Conservation (phyloP, 2,113 vertebrate species). For the Antennarius striatus region DNA sequence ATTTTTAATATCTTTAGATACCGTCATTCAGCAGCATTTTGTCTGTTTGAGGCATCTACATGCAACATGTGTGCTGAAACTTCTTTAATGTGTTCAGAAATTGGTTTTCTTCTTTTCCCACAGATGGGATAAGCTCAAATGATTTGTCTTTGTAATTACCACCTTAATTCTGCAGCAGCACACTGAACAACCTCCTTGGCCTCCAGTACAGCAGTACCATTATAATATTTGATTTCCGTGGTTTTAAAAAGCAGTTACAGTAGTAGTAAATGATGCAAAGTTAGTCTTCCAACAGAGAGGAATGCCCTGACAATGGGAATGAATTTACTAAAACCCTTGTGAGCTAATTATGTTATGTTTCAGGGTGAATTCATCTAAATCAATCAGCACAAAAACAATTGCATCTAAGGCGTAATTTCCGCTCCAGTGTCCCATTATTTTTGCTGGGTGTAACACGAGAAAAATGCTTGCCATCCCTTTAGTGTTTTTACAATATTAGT, state of each 20-base stretch:
- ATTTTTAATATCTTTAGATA: neutral
- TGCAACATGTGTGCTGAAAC: constrained; percentile 18
- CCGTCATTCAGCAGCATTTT: neutral
- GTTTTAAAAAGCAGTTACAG: constrained; percentile 51
- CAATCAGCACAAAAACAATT: constrained; percentile 39
- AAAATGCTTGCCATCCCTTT: neutral
- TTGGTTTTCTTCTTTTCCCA: constrained; percentile 55
- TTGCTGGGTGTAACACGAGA: neutral
- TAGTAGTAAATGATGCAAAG: constrained; percentile 61
- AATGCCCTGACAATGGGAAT: constrained; percentile 18
- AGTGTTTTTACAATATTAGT: neutral
- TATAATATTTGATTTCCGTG: constrained; percentile 60
- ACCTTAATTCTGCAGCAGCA: constrained; percentile 46
- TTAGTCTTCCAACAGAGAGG: constrained; percentile 39
- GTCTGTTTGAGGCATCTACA: constrained; percentile 9
- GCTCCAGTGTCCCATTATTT: constrained; percentile 6
- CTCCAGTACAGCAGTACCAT: constrained; percentile 42
- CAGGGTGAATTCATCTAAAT: constrained; percentile 58
- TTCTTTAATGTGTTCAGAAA: constrained; percentile 55
- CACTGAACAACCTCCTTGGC: constrained; percentile 50
- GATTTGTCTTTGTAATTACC: constrained; percentile 72
- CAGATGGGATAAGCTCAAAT: constrained; percentile 60
- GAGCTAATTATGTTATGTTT: constrained; percentile 63
- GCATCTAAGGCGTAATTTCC: constrained; percentile 8
- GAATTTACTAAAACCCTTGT: constrained; percentile 38